Percentiles rank a stretch among this genome's conserved stretches.
Conservation (phyloP, 2,888 invertebrate species). For the Zhuqinia jingwanae region DNA sequence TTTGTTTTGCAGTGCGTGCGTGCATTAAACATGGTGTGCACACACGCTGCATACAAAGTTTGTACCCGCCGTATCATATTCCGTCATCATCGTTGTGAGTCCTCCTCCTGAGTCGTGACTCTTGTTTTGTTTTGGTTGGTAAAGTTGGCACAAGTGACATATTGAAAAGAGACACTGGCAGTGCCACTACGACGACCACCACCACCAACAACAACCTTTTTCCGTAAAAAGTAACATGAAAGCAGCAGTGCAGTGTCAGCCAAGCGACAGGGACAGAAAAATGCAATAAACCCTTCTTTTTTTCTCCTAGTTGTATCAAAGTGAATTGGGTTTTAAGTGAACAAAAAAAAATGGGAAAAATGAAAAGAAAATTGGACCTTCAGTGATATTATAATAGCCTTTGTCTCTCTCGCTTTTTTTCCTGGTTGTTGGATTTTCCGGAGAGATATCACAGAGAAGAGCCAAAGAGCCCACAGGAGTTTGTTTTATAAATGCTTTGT, state of each 20-base stretch:
- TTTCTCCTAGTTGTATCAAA: conserved; percentile 14
- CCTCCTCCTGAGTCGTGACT: conserved; percentile 23
- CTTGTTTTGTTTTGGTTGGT: conserved; percentile 22
- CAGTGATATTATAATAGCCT: conserved; percentile 45
- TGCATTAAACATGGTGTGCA: too few relatives aligned
- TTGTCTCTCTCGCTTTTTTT: background rate
- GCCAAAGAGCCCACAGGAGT: background rate
- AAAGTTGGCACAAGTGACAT: conserved; percentile 14
- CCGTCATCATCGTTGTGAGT: too few relatives aligned
- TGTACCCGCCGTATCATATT: background rate
- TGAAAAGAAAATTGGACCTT: conserved; percentile 26
- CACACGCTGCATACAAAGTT: too few relatives aligned
- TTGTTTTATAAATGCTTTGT: conserved; percentile 25
- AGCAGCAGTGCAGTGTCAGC: too few relatives aligned
- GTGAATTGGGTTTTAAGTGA: conserved; percentile 30
- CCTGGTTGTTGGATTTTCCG: too few relatives aligned
- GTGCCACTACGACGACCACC: background rate
- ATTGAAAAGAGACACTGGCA: conserved; percentile 29
- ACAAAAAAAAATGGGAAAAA: conserved; percentile 14
- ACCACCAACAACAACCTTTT: background rate
- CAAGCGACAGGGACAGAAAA: background rate
- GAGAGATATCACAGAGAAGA: conserved; percentile 10
- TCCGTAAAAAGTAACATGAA: too few relatives aligned
- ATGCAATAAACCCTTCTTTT: too few relatives aligned
- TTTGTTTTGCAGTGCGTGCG: background rate